A percentile compares a stretch with the other conserved stretches of the same genome.
Conservation (phyloP, 2,797 vertebrate species). For the Manis crassicaudata region DNA sequence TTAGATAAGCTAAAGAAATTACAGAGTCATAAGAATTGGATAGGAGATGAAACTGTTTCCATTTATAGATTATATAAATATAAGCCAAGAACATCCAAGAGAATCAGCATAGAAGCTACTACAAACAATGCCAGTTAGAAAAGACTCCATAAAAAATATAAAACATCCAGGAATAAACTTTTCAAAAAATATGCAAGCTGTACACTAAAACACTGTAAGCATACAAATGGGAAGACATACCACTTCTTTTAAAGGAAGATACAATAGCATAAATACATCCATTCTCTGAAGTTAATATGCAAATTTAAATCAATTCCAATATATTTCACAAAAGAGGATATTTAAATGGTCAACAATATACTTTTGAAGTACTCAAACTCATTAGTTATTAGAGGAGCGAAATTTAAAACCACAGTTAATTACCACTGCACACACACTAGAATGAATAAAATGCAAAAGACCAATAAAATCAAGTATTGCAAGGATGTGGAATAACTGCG, state of each 20-base stretch:
- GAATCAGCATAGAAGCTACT: background rate
- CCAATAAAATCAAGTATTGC: background rate
- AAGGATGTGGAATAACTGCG: background rate
- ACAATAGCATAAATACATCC: background rate
- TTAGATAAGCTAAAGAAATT: background rate
- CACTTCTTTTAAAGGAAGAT: constrained; percentile 14
- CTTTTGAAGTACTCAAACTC: background rate
- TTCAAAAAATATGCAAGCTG: background rate
- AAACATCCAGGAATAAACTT: background rate
- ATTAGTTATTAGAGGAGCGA: background rate
- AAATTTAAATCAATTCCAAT: background rate
- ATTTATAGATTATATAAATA: background rate
- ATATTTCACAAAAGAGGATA: background rate
- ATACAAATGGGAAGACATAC: background rate
- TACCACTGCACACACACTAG: background rate
- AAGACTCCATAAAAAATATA: background rate
- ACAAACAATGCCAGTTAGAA: background rate
- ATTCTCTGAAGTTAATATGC: constrained; percentile 1
- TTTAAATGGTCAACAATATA: background rate
- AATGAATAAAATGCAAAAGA: background rate
- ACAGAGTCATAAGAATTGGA: background rate
- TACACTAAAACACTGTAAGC: background rate
- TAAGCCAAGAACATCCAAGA: background rate
- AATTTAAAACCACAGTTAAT: constrained; percentile 26
- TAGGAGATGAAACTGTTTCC: background rate